Evolutionary conservation across 2,797 vertebrate species (phyloP), one percentile per base, ranked within the genome.

Genomic region (Acipenser ruthenus): DNA sequence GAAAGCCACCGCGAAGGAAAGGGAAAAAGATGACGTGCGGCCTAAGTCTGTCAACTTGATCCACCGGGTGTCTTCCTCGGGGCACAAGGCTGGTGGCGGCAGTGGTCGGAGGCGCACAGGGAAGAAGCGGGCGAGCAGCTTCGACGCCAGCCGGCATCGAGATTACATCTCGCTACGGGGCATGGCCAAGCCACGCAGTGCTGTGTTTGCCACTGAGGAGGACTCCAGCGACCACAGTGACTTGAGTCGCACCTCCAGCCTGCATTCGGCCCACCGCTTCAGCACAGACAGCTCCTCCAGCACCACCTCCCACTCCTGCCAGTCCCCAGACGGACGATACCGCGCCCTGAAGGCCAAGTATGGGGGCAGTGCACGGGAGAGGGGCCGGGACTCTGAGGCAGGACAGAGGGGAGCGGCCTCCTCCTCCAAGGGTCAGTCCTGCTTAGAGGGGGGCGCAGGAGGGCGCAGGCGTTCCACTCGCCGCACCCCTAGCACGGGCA

Each of bases 201-300:
- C 93, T 60, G 84, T 93, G 52, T 95, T 96, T 71, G 88, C 91
- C 73, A 92, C 89, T 0, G 94, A 97, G 9, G 95, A 95, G 73
- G 94, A 99, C 81, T 97, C 92, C 12, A 98, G 96, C 71, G 95
- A 99, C 86, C 94, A 95, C 78, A 99, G 97, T 65, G 95, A 99
- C 83, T 85, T 96, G 76, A 99, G 97, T 84, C 92, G 93, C 73
- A 91, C 95, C 66, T 98, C 96, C 66, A 98, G 95, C 70, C 88
- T 95, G 73, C 95, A 91, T 80, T 98, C 95, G 66, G 80, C 91
- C 75, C 92, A 93, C 82, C 95, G 95, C 70, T 86, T 94, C 64
- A 95, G 93, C 88, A 95, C 93, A 5, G 94, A 96, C 82, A 97
- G 94, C 83, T 95, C 94, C 72, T 97, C 94, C 64, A 95, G 94